phyloP scores from a whole-genome alignment of 2,888 invertebrate species.

The Cataglyphis livida region DNA sequence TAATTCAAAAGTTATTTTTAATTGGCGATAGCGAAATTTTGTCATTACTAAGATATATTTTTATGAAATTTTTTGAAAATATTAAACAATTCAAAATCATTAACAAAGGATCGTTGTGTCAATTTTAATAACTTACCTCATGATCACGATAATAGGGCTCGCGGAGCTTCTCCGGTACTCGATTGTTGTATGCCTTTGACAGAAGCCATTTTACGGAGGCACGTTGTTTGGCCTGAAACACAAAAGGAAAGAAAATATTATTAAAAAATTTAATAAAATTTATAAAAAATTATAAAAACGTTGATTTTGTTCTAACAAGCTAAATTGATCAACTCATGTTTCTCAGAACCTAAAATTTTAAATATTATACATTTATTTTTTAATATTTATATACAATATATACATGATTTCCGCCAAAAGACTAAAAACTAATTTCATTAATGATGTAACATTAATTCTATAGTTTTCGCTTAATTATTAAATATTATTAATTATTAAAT shows the following conservation, averaged over 20 bases:
- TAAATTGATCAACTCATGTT: background rate
- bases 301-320: background rate
- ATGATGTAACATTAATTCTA: too few relatives aligned
- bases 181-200: slow-evolving; percentile 98
- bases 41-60: background rate
- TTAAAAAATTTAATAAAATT: background rate
- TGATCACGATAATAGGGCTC: slow-evolving; percentile 98
- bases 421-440: too few relatives aligned
- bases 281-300: background rate
- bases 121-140: slow-evolving; percentile 89
- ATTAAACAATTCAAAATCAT: background rate
- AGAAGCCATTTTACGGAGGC: slow-evolving; percentile 98
- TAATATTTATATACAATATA: background rate
- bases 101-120: background rate
- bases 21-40: background rate
- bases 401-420: too few relatives aligned
- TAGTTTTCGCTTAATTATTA: too few relatives aligned
- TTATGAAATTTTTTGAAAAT: background rate
- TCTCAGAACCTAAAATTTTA: background rate
- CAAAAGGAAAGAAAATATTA: background rate
- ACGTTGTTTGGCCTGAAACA: slow-evolving; percentile 96
- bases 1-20: slow-evolving; percentile 3
- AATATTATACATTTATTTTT: background rate
- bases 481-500: too few relatives aligned
- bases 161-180: slow-evolving; percentile 95